Conservation (phyloP, 2,888 invertebrate genomes). For the Nudaria mundana region DNA sequence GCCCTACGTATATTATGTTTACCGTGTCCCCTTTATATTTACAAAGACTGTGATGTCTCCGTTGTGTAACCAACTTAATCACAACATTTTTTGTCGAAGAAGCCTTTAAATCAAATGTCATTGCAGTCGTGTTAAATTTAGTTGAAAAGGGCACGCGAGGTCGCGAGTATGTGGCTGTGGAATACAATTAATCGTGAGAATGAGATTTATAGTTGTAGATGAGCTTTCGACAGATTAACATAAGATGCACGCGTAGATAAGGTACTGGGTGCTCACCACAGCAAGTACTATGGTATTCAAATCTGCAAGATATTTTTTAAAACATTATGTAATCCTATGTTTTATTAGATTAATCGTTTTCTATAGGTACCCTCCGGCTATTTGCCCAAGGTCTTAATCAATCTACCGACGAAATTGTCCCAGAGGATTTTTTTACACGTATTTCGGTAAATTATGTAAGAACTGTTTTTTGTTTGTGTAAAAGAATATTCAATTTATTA, state of each 20-base stretch:
- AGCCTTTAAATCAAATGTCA: constrained; percentile 18
- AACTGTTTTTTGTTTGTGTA: too few species aligned
- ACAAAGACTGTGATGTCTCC: background rate
- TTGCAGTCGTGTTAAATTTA: constrained; percentile 13
- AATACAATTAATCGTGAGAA: constrained; percentile 24
- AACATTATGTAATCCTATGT: background rate
- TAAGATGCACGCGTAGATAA: constrained; percentile 27
- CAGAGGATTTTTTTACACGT: too few species aligned
- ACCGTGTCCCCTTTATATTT: background rate
- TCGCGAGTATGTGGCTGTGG: constrained; percentile 6
- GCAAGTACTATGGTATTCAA: background rate
- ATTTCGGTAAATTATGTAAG: too few species aligned
- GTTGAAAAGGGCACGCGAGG: constrained; percentile 18
- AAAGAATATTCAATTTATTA: too few species aligned
- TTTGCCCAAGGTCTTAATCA: too few species aligned
- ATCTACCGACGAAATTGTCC: too few species aligned
- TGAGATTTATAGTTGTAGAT: constrained; percentile 17
- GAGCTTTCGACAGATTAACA: constrained; percentile 19
- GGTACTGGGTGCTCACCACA: constrained; percentile 8
- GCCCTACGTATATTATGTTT: too few species aligned
- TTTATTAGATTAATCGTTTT: too few species aligned
- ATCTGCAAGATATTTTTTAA: constrained; percentile 1
- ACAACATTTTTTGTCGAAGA: background rate
- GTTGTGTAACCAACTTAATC: background rate
- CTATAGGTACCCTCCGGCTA: too few species aligned